These are phyloP conservation scores for Stenotaenia linearis DNA, from an alignment of 2,888 invertebrate species.

Conservation along the genomic window DNA sequence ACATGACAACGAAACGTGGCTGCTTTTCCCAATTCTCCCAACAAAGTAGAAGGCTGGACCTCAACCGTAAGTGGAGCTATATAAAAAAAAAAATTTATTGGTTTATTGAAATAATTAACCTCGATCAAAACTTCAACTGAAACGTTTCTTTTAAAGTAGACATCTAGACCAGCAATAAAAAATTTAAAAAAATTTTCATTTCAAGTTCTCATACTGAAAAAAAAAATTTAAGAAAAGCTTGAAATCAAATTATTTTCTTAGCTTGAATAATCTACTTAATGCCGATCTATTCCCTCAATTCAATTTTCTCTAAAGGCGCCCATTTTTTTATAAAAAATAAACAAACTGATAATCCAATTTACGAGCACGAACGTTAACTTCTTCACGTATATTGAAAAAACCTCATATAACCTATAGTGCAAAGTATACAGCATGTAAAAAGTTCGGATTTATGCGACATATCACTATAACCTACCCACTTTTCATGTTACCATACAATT, in stretches of 20 bases:
- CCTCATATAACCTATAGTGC: not conserved
- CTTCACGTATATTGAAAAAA: not conserved
- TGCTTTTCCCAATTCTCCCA: constrained; percentile 86
- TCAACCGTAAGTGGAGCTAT: constrained; percentile 75
- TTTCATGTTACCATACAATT: not conserved
- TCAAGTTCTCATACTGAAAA: not conserved
- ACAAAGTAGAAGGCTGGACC: constrained; percentile 84
- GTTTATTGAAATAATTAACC: not conserved
- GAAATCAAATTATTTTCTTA: not conserved
- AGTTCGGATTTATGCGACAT: not conserved
- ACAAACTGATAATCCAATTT: not conserved
- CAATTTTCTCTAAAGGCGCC: not conserved
- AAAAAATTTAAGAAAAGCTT: not conserved
- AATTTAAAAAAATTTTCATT: not conserved
- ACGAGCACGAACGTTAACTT: too few species aligned
- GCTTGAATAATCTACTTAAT: not conserved
- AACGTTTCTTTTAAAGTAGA: not conserved
- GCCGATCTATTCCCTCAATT: not conserved
- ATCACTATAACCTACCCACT: not conserved
- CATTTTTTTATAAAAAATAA: too few species aligned
- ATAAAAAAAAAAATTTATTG: constrained; percentile 34
- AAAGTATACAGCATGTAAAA: not conserved
- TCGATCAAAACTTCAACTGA: not conserved
- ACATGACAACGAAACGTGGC: constrained; percentile 60
- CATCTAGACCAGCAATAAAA: too few species aligned